Base-by-base conservation (phyloP, 2,797 vertebrate species). In the Lateolabrax maculatus region DNA sequence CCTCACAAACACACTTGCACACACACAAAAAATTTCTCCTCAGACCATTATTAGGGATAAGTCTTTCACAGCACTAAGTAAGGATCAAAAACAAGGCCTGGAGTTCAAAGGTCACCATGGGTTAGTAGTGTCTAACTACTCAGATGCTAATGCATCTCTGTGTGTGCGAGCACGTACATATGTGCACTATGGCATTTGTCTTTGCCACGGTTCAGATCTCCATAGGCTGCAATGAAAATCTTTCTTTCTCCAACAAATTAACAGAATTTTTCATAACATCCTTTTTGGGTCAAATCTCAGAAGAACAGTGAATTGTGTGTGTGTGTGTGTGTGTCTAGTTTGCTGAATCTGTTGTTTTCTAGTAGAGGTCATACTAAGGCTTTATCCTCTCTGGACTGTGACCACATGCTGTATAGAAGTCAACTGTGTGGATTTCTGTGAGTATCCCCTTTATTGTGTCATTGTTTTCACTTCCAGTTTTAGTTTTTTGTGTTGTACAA, bases 91-190 rank as follows among this genome's bases (percentile, higher is more conserved):
- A 77, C 62, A 80, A 77, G 23, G 34, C 55, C 46, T 58, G 8
- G 37, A 61, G 75, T 76, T 86, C 78, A 89, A 51, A 86, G 86
- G 84, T 86, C 86, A 83, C 15, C 71, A 72, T 25, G 71, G 70
- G 58, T 83, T 67, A 44, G 80, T 79, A 70, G 79, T 84, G 80
- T 67, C 61, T 55, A 71, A 55, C 77, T 81, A 87, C 75, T 66
- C 77, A 73, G 66, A 84, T 84, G 56, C 80, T 85, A 86, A 62
- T 12, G 53, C 61, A 12, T n/a, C 39, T 52, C 65, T 51, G 41
- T 68, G 29, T 43, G n/a, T 21, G 37, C 43, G 21, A 31, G 25
- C 43, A 7, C 9, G 25, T 36, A 53, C 46, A 15, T 37, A 44
- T 16, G 36, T 51, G 23, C 13, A 25, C 37, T 37, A 21, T 44